Conservation (phyloP, 2,888 invertebrate genomes). For the Periphyllus acericola region DNA sequence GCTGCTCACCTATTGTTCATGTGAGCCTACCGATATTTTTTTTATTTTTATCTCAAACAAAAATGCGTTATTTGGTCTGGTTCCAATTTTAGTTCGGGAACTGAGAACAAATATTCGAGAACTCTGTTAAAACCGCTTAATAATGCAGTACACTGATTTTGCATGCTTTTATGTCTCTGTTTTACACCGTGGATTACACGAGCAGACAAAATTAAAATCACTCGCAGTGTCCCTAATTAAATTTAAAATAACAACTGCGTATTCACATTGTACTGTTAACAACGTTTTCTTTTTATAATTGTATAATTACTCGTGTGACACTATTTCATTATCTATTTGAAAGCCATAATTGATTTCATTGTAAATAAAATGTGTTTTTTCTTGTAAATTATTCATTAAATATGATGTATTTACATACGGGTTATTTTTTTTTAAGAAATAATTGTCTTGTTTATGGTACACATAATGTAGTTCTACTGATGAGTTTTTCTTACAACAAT, state of each 20-base stretch:
- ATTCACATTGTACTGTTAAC: neutral
- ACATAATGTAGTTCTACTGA: neutral
- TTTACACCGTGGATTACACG: neutral
- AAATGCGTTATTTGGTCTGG: slow-evolving; percentile 21
- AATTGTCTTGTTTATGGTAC: neutral
- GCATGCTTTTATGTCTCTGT: neutral
- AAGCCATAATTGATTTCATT: slow-evolving; percentile 20
- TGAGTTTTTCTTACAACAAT: neutral
- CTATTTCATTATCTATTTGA: neutral
- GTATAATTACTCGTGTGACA: neutral
- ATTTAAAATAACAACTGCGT: neutral
- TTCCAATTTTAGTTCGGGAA: slow-evolving; percentile 18
- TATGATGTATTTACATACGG: neutral
- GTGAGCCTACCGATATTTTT: neutral
- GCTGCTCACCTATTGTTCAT: no score
- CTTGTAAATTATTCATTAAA: neutral
- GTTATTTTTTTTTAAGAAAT: neutral
- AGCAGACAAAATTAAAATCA: neutral
- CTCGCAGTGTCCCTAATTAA: neutral
- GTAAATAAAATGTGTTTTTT: neutral
- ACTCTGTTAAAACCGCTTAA: slow-evolving; percentile 9
- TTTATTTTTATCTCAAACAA: neutral
- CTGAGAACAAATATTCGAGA: neutral
- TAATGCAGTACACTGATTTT: neutral
- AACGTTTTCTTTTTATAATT: slow-evolving; percentile 7